phyloP scores from a whole-genome alignment of 2,888 invertebrate species.

The Erebia ligea region DNA sequence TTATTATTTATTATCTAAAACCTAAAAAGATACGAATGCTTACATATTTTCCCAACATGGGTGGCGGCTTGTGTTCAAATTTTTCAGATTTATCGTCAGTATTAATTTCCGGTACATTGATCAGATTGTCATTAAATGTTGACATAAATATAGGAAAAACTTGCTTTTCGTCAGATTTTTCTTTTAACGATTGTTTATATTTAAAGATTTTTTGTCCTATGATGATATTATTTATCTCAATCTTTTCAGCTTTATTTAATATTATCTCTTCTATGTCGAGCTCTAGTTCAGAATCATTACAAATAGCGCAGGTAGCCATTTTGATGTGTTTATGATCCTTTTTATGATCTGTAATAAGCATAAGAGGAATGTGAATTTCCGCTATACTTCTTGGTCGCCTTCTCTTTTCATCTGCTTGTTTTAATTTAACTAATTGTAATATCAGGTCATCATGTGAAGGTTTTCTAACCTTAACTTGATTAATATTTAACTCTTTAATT shows the following conservation, averaged over 20 bases:
- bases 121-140: slow-evolving; percentile 39
- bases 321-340: slow-evolving; percentile 36
- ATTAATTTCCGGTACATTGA: slow-evolving; percentile 2
- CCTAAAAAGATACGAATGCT: slow-evolving; percentile 15
- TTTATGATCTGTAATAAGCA: slow-evolving; percentile 33
- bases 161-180: slow-evolving; percentile 41
- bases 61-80: slow-evolving; percentile 28
- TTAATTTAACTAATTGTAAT: slow-evolving; percentile 51
- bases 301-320: slow-evolving; percentile 42
- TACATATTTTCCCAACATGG: slow-evolving; percentile 29
- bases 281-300: slow-evolving; percentile 51
- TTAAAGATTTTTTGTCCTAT: slow-evolving; percentile 58
- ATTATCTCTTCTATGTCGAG: slow-evolving; percentile 48
- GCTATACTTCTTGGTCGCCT: slow-evolving; percentile 34
- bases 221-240: slow-evolving; percentile 51
- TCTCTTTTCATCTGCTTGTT: slow-evolving; percentile 42
- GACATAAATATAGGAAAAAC: slow-evolving; percentile 50
- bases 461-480: slow-evolving; percentile 46
- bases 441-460: slow-evolving; percentile 51
- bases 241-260: slow-evolving; percentile 35
- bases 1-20: no score
- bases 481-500: slow-evolving; percentile 47
- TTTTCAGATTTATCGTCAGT: slow-evolving; percentile 25
- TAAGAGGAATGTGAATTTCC: slow-evolving; percentile 36
- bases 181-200: slow-evolving; percentile 44